Evolutionary conservation across 1,140 invertebrate species (phyloP), one percentile per base, ranked within the genome.

Genomic region (Anagrus nilaparvatae): DNA sequence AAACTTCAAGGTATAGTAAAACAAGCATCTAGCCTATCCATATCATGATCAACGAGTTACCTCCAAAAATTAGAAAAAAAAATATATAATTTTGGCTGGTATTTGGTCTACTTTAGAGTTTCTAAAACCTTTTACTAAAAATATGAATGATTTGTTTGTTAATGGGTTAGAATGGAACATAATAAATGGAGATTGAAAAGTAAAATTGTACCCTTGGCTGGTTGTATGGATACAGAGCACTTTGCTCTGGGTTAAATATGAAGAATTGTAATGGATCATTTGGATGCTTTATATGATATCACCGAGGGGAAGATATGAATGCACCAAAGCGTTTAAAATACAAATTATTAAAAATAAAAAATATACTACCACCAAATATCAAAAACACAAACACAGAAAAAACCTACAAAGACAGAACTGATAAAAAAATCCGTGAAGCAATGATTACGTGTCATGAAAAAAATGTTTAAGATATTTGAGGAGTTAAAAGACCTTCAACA

Each of bases 281-380:
- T 33, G 48, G 48, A n/a, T 50, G 48, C 27, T 47, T 45, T 3
- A 47, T 41, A 34, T 50, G 44, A 24, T n/a, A 39, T n/a, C 44
- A 50, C 40, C 48, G 44, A n/a, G n/a, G n/a, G n/a, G n/a, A n/a
- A n/a, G n/a, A n/a, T n/a, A n/a, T n/a, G n/a, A n/a, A n/a, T n/a
- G n/a, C n/a, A n/a, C n/a, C n/a, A n/a, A n/a, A n/a, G n/a, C n/a
- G n/a, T n/a, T n/a, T n/a, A n/a, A n/a, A n/a, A n/a, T n/a, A n/a
- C n/a, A n/a, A n/a, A n/a, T n/a, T n/a, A n/a, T n/a, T n/a, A n/a
- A n/a, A n/a, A n/a, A n/a, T n/a, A n/a, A n/a, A n/a, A 33, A 16
- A 32, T 20, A n/a, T n/a, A n/a, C n/a, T n/a, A 27, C 8, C 5
- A 52, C 49, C 14, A 46, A 36, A 18, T n/a, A 35, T 13, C 5